Base-by-base conservation (phyloP, 2,797 vertebrate species). In the Lerista edwardsae region DNA sequence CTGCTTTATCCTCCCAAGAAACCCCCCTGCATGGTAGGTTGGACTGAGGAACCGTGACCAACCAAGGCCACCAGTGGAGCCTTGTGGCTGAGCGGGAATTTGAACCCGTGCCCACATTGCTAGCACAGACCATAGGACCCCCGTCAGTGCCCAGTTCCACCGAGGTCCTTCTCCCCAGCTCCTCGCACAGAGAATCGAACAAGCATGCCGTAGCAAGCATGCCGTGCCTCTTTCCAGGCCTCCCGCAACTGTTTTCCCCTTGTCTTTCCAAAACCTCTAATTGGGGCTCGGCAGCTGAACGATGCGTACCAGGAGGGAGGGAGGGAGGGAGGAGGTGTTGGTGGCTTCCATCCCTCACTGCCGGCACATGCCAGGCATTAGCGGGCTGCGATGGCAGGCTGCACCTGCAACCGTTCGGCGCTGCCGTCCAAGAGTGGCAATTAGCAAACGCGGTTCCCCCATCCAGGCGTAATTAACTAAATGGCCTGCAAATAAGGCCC, bases 401-500 rank as follows among this genome's bases (percentile, higher is more conserved):
- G 39, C 78, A 85, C 78, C 84, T 85, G 84, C 64, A 69, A 72
- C 78, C 31, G 14, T 21, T 34, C 15, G 17, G 39, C 25, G 2
- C 1, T 7, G 29, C 36, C 6, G 4, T 68, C 84, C 72, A 75
- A 59, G 39, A 69, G 51, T 9, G 1, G 64, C 72, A 85, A 85
- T 85, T 85, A 85, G 14, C 47, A 1, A 9, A 15, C 79, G 12
- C 3, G 55, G 57, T 76, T 81, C n/a, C 57, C 55, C 73, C 73
- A 51, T 76, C 84, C 84, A 71, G 65, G 29, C 41, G 1, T 81
- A 81, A 81, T 86, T 86, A 86, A 25, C 79, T 62, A 77, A 86
- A 77, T 51, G 47, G 73, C 65, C 79, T 27, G 10, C 84, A 64
- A 84, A 86, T n/a, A 76, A 81, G 65, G 65, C 65, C 23, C 41